These are phyloP conservation scores for Hippocampus kuda DNA, from an alignment of 2,797 vertebrate genomes.

Conservation along the genomic window DNA sequence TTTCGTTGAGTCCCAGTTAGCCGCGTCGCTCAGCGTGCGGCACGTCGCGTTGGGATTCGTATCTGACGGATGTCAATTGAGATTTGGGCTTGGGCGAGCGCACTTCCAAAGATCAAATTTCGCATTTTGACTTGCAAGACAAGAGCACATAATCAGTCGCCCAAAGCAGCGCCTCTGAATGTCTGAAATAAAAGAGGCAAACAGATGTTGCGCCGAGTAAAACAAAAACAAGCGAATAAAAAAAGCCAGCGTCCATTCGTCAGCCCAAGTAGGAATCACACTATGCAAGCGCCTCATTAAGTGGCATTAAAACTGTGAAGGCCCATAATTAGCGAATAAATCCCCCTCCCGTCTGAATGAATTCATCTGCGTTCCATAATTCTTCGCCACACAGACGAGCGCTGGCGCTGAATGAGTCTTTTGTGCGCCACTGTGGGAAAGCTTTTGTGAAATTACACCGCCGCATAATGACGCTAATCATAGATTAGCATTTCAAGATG, in stretches of 20 bases:
- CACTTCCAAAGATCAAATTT: constrained; percentile 27
- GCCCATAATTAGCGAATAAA: constrained; percentile 74
- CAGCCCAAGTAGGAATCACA: constrained; percentile 50
- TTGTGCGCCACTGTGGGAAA: constrained; percentile 62
- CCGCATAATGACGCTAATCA: constrained; percentile 69
- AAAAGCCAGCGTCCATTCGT: constrained; percentile 44
- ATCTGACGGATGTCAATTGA: constrained; percentile 10
- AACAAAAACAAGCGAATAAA: constrained; percentile 54
- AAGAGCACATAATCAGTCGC: constrained; percentile 27
- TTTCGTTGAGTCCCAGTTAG: neutral
- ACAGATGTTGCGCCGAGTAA: constrained; percentile 48
- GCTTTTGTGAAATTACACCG: constrained; percentile 67
- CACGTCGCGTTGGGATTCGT: neutral
- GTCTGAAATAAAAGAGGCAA: constrained; percentile 35
- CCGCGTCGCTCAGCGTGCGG: neutral
- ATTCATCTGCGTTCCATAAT: constrained; percentile 62
- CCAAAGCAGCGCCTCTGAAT: constrained; percentile 21
- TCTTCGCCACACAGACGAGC: constrained; percentile 52
- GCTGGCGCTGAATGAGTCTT: constrained; percentile 63
- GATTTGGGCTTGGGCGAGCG: constrained; percentile 15
- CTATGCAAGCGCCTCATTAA: constrained; percentile 62
- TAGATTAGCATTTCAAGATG: constrained; percentile 70
- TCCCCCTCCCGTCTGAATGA: constrained; percentile 53
- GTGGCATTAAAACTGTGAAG: constrained; percentile 66
- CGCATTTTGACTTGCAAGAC: constrained; percentile 25